Percentiles rank a stretch among this genome's conserved stretches.
phyloP scores from a whole-genome alignment of 2,888 invertebrate genomes.

The Helobdella robusta region DNA sequence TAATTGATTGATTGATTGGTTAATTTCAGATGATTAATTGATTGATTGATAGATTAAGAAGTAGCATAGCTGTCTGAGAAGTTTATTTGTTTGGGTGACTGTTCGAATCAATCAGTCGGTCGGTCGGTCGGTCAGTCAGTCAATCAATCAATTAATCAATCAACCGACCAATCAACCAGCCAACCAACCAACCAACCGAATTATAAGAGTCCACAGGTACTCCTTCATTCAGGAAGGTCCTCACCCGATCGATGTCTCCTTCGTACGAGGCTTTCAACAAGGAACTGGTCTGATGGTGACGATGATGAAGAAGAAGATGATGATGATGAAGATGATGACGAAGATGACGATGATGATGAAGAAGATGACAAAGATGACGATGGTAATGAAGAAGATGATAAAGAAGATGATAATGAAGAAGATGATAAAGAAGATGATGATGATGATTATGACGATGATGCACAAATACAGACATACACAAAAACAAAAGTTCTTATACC shows the following conservation, averaged over 20 bases:
- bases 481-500: too few relatives aligned
- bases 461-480: not conserved
- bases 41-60: too few relatives aligned
- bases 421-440: slow-evolving; percentile 22
- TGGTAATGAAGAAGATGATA: slow-evolving; percentile 23
- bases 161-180: too few relatives aligned
- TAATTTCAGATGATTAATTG: too few relatives aligned
- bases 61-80: too few relatives aligned
- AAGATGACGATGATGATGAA: slow-evolving; percentile 24
- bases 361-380: slow-evolving; percentile 23
- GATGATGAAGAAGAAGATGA: slow-evolving; percentile 22
- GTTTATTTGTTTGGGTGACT: too few relatives aligned
- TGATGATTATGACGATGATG: slow-evolving; percentile 1
- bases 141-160: too few relatives aligned
- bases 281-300: slow-evolving; percentile 28
- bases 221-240: slow-evolving; percentile 31
- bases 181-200: slow-evolving; percentile 32
- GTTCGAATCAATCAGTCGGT: too few relatives aligned
- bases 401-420: slow-evolving; percentile 19
- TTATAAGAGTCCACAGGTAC: slow-evolving; percentile 33
- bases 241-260: slow-evolving; percentile 30
- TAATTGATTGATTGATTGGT: not conserved
- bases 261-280: slow-evolving; percentile 35
- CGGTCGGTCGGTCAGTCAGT: too few relatives aligned
- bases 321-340: slow-evolving; percentile 27